Conservation (phyloP, 2,888 invertebrate genomes). For the Andrena marginata region DNA sequence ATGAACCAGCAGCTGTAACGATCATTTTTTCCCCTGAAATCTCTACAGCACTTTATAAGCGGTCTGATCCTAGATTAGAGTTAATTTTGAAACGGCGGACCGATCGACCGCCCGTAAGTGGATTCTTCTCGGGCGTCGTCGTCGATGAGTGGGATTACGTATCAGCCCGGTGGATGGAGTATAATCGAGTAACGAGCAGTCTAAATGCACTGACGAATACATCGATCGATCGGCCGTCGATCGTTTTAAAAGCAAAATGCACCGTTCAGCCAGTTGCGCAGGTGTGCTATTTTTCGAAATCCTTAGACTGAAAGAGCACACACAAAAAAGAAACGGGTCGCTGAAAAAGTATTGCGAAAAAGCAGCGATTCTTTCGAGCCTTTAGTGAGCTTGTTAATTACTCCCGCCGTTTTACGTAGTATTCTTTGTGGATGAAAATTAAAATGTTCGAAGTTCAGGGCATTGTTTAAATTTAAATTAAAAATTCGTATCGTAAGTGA, state of each 20-base stretch:
- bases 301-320: background rate
- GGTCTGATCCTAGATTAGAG: constrained; percentile 72
- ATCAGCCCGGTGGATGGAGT: constrained; percentile 27
- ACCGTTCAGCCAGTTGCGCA: background rate
- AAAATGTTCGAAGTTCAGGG: background rate
- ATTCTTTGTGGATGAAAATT: background rate
- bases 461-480: background rate
- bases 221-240: constrained; percentile 4
- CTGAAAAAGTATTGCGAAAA: background rate
- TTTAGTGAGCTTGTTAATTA: too few species aligned
- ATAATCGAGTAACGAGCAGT: constrained; percentile 59
- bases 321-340: too few species aligned
- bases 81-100: constrained; percentile 68
- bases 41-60: constrained; percentile 64
- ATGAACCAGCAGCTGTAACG: constrained; percentile 27
- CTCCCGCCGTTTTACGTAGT: background rate
- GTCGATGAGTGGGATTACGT: constrained; percentile 65
- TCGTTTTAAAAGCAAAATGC: background rate
- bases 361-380: too few species aligned
- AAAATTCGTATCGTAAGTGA: too few species aligned
- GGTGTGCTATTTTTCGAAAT: background rate
- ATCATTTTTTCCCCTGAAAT: constrained; percentile 55
- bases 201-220: constrained; percentile 40
- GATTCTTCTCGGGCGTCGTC: constrained; percentile 65
- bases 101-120: constrained; percentile 65